Conservation (phyloP, 2,797 vertebrate species). For the Poeciliopsis paucimaculata region DNA sequence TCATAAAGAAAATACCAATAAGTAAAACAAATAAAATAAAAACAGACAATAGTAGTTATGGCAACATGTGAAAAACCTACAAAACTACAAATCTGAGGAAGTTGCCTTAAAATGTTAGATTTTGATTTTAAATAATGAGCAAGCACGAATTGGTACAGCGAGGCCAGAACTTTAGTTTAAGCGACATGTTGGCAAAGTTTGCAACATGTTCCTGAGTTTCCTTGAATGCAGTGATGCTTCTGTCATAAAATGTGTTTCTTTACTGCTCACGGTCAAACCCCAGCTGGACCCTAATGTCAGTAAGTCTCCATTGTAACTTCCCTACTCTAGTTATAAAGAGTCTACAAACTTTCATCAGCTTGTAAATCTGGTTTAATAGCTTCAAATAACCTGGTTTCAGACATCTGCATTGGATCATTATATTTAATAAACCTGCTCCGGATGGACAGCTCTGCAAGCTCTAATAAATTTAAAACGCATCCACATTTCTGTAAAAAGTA, state of each 20-base stretch:
- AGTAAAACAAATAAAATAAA: neutral
- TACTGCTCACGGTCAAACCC: conserved; percentile 8
- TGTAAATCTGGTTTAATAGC: conserved; percentile 12
- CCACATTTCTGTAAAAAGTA: neutral
- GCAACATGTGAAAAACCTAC: neutral
- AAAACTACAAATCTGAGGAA: neutral
- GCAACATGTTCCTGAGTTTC: neutral
- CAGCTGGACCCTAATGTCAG: neutral
- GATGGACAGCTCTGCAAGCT: neutral
- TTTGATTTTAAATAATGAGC: neutral
- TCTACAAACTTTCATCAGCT: conserved; percentile 17
- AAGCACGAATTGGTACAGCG: neutral
- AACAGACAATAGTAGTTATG: neutral
- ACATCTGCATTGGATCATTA: conserved; percentile 17
- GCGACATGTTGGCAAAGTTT: neutral
- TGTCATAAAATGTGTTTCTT: conserved; percentile 13
- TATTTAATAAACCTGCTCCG: conserved; percentile 3
- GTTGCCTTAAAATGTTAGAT: neutral
- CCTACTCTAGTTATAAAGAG: neutral
- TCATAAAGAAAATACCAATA: neutral
- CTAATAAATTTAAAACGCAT: neutral
- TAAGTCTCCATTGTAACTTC: neutral
- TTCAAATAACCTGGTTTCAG: conserved; percentile 7
- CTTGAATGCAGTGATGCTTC: neutral
- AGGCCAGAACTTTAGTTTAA: neutral